Conservation (phyloP, 2,888 invertebrate genomes). For the Latheticus oryzae region DNA sequence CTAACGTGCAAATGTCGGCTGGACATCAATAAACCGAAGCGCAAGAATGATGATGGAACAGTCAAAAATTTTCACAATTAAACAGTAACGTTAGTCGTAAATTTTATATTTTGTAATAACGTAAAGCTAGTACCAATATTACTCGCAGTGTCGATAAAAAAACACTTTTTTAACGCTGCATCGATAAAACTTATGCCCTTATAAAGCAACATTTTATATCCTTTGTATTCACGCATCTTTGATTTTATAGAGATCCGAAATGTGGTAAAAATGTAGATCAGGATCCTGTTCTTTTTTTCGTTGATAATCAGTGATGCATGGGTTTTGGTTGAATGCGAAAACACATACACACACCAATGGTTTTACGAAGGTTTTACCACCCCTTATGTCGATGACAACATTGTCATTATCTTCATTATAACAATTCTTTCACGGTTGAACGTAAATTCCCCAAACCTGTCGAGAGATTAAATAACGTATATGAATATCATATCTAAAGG, state of each 20-base stretch:
- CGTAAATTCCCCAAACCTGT: slow-evolving; percentile 51
- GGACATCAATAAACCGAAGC: slow-evolving; percentile 26
- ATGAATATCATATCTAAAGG: slow-evolving; percentile 58
- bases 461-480: slow-evolving; percentile 56
- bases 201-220: slow-evolving; percentile 50
- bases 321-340: slow-evolving; percentile 26
- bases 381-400: slow-evolving; percentile 40
- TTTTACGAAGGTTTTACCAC: slow-evolving; percentile 29
- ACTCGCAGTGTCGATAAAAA: slow-evolving; percentile 38
- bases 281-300: slow-evolving; percentile 26
- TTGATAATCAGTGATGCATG: slow-evolving; percentile 43
- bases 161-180: slow-evolving; percentile 46
- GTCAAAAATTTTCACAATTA: not conserved
- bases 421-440: slow-evolving; percentile 33
- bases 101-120: slow-evolving; percentile 27
- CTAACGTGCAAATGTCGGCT: slow-evolving; percentile 34
- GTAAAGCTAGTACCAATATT: slow-evolving; percentile 25
- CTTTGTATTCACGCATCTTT: slow-evolving; percentile 53
- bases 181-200: slow-evolving; percentile 48
- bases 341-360: slow-evolving; percentile 29
- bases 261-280: slow-evolving; percentile 44
- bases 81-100: slow-evolving; percentile 7
- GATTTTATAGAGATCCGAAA: slow-evolving; percentile 50
- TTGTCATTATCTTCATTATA: slow-evolving; percentile 41
- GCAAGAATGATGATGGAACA: slow-evolving; percentile 11